Base-by-base conservation (phyloP, 2,888 invertebrate species). In the Matsumyia berberina region DNA sequence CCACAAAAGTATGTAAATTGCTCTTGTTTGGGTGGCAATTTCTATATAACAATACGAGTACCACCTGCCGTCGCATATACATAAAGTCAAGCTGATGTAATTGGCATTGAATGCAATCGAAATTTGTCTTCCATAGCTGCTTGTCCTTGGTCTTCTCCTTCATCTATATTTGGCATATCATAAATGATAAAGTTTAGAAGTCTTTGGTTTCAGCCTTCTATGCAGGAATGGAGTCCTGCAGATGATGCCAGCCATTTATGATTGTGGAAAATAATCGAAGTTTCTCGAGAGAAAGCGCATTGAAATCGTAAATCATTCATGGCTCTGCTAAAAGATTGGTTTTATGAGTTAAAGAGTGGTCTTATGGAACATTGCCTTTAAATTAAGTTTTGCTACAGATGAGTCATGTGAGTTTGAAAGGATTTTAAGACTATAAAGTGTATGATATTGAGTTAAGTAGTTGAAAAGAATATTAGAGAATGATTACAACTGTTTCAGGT, bases 241-340 rank as follows among this genome's bases (percentile, higher is more conserved):
- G 70, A 62, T 76, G 66, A 76, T 70, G 46, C 46, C 44, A 44
- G 60, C 55, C n/a, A 46, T 53, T 60, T 46, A 60, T 78, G 55
- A 62, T 74, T 74, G 53, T 15, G 29, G 57, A 49, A 37, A 57
- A 62, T 55, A 46, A 70, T 78, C 19, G 70, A 62, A 62, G 46
- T 42, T 42, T 2, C 42, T 33, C 29, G 6, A 19, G 39, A 31
- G 46, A 60, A 70, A 70, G 37, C 29, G 77, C 29, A 55, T 55
- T 60, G 76, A 42, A 77, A 60, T 70, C 55, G 37, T 70, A 70
- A 78, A 62, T 78, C 69, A 70, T 78, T 62, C 62, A 78, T 19
- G 29, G 33, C 29, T 66, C 31, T 44, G 15, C 17, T 17, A 39
- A 17, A 31, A 5, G 15, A 33, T 39, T 46, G 29, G 5, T 64